These are phyloP conservation scores for Drosophila navojoa DNA, from an alignment of 1,140 invertebrate genomes.

Conservation along the genomic window DNA sequence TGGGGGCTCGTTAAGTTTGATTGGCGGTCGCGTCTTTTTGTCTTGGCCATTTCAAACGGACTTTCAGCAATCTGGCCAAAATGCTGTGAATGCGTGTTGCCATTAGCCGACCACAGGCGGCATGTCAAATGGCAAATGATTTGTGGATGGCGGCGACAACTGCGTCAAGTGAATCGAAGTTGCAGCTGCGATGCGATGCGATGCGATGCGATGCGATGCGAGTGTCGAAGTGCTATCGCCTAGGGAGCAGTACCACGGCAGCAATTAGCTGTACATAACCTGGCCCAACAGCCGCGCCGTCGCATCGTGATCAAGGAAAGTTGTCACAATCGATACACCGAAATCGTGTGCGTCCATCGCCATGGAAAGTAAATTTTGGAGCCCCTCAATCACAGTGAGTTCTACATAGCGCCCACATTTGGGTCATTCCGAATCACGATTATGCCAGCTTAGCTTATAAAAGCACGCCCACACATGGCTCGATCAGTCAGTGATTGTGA, in stretches of 20 bases:
- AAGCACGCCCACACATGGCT: slow-evolving; percentile 33
- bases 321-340: slow-evolving; percentile 34
- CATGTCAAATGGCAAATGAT: slow-evolving; percentile 77
- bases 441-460: slow-evolving; percentile 55
- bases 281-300: slow-evolving; percentile 36
- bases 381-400: slow-evolving; percentile 8
- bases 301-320: slow-evolving; percentile 69
- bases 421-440: slow-evolving; percentile 63
- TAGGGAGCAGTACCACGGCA: slow-evolving; percentile 30
- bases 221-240: slow-evolving; percentile 26
- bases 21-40: slow-evolving; percentile 51
- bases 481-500: slow-evolving; percentile 43
- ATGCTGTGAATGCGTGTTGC: slow-evolving; percentile 63
- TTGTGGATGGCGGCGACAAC: slow-evolving; percentile 47
- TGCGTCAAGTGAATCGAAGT: slow-evolving; percentile 45
- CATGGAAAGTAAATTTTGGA: slow-evolving; percentile 53
- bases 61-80: slow-evolving; percentile 62
- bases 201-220: too few relatives aligned
- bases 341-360: slow-evolving; percentile 51
- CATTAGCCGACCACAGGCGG: slow-evolving; percentile 72
- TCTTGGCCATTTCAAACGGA: slow-evolving; percentile 33
- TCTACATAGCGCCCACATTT: slow-evolving; percentile 27
- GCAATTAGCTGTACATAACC: slow-evolving; percentile 73
- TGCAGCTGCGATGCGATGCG: too few relatives aligned
- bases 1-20: slow-evolving; percentile 70